phyloP scores from a whole-genome alignment of 2,113 vertebrate genomes.

The Phalacrocorax carbo region DNA sequence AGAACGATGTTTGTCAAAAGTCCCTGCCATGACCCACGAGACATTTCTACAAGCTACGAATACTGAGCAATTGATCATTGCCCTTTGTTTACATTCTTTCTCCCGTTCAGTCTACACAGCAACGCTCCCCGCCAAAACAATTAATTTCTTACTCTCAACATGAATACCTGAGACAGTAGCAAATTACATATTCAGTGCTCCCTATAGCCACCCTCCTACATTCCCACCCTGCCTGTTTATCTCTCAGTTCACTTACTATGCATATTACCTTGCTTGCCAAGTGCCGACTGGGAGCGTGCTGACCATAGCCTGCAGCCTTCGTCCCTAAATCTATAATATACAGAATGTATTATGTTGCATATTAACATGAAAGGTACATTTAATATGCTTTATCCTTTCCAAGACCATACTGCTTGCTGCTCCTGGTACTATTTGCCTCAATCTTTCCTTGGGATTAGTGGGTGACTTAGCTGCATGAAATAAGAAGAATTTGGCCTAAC shows the following conservation, averaged over 20 bases:
- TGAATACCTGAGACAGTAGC: conserved; percentile 7
- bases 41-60: background rate
- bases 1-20: conserved; percentile 1
- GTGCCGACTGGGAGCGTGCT: background rate
- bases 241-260: background rate
- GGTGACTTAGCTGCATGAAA: background rate
- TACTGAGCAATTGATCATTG: conserved; percentile 3
- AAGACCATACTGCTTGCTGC: background rate
- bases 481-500: background rate
- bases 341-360: background rate
- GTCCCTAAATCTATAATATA: background rate
- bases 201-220: background rate
- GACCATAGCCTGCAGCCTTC: background rate
- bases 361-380: background rate
- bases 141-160: background rate
- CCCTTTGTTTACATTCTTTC: conserved; percentile 40
- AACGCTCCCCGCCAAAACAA: conserved; percentile 30
- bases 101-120: conserved; percentile 29
- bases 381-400: background rate
- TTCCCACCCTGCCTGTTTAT: background rate
- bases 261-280: background rate
- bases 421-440: background rate
- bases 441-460: background rate
- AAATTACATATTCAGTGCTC: background rate
- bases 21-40: conserved; percentile 15